Evolutionary conservation across 2,888 invertebrate genomes (phyloP).

Genomic region (Blera fallax): DNA sequence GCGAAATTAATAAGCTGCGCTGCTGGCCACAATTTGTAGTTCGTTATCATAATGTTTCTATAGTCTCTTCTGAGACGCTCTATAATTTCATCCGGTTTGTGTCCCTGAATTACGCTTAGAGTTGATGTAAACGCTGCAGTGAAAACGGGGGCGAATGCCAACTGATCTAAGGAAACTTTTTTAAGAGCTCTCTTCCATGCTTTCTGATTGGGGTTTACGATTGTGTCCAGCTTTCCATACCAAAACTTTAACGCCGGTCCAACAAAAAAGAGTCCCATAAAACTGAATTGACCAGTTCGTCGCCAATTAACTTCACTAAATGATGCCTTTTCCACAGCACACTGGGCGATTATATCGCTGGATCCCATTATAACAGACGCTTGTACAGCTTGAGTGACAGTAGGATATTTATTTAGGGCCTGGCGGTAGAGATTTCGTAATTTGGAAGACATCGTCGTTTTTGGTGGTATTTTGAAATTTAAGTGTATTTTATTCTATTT

Average conservation of each 20-base stretch:
- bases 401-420: conserved; percentile 49
- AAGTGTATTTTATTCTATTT: neutral
- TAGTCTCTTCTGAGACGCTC: conserved; percentile 73
- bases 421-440: conserved; percentile 23
- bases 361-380: conserved; percentile 77
- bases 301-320: conserved; percentile 74
- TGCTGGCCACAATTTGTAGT: neutral
- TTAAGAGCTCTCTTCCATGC: conserved; percentile 74
- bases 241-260: conserved; percentile 77
- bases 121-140: conserved; percentile 74
- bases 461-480: neutral
- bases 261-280: conserved; percentile 76
- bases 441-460: conserved; percentile 10
- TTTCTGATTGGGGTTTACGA: neutral
- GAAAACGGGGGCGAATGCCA: conserved; percentile 77
- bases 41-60: neutral
- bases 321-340: conserved; percentile 73
- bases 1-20: neutral
- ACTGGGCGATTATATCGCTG: conserved; percentile 78
- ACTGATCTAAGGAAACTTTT: conserved; percentile 78
- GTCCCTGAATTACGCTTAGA: conserved; percentile 76
- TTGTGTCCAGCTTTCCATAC: conserved; percentile 75
- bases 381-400: conserved; percentile 70
- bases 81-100: conserved; percentile 67
- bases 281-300: conserved; percentile 76